phyloP scores from a whole-genome alignment of 2,797 vertebrate genomes.

The Danio jaintianensis region DNA sequence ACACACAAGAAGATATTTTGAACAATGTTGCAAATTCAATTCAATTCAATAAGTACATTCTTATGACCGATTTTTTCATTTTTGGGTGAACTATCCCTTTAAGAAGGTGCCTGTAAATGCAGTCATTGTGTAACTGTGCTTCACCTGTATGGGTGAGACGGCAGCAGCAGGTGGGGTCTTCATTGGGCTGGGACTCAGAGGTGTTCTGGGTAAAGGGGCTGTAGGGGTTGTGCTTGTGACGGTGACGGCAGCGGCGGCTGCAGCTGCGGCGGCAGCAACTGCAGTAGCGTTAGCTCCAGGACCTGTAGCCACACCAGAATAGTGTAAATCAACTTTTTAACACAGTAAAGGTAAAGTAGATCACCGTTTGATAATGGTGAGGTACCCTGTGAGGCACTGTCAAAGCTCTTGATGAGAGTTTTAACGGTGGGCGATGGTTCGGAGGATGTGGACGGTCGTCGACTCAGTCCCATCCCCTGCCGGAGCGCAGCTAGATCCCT shows the following conservation, averaged over 20 bases:
- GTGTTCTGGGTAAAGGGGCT: slow-evolving; percentile 87
- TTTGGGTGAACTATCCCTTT: too few species aligned
- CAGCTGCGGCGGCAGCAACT: slow-evolving; percentile 60
- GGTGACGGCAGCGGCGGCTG: slow-evolving; percentile 66
- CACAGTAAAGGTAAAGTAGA: not conserved
- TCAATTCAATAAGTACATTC: too few species aligned
- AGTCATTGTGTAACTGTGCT: not conserved
- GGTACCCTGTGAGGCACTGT: slow-evolving; percentile 88
- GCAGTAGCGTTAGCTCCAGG: slow-evolving; percentile 68
- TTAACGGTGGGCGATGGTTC: slow-evolving; percentile 90
- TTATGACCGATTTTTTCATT: too few species aligned
- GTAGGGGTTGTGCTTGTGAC: slow-evolving; percentile 76
- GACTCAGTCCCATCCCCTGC: slow-evolving; percentile 88
- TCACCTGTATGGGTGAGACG: slow-evolving; percentile 60
- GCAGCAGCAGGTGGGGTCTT: slow-evolving; percentile 83
- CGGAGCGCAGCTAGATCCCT: slow-evolving; percentile 86
- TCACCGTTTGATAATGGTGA: not conserved
- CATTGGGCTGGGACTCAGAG: slow-evolving; percentile 95
- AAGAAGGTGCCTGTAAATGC: too few species aligned
- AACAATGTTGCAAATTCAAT: too few species aligned
- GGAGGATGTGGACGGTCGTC: slow-evolving; percentile 86
- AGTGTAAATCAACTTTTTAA: not conserved
- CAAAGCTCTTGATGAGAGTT: slow-evolving; percentile 91
- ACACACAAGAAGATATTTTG: too few species aligned
- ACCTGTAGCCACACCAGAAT: slow-evolving; percentile 57